A percentile compares a stretch with the other conserved stretches of the same genome.
These are phyloP conservation scores for Erpetoichthys calabaricus DNA, from an alignment of 2,797 vertebrate species.

Conservation along the genomic window DNA sequence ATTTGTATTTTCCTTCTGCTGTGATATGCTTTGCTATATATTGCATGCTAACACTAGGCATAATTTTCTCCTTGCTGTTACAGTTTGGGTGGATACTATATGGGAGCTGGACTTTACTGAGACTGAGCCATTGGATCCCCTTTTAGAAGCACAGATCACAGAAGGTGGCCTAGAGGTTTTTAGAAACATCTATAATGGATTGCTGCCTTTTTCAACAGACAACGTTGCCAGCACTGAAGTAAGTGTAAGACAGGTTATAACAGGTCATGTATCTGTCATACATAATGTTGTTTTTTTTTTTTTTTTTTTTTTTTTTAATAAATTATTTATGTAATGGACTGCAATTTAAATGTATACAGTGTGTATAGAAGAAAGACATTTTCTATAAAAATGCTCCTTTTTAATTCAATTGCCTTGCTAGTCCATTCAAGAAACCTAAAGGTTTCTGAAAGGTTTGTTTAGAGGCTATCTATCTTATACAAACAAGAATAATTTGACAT, in stretches of 20 bases:
- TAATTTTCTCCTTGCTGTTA: conserved; percentile 14
- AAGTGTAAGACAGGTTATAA: conserved; percentile 6
- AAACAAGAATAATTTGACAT: too few species aligned
- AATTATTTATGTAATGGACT: background rate
- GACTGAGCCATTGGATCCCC: conserved; percentile 45
- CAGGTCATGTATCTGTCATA: background rate
- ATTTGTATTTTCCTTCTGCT: background rate
- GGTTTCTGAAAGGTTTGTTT: too few species aligned
- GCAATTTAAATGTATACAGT: too few species aligned
- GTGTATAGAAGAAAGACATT: too few species aligned
- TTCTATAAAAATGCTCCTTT: too few species aligned
- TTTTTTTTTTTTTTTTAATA: conserved; percentile 1
- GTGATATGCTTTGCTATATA: background rate
- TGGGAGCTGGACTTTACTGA: conserved; percentile 83
- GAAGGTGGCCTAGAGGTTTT: conserved; percentile 41
- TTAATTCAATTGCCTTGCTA: too few species aligned
- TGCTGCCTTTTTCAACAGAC: conserved; percentile 37
- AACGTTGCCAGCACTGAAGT: conserved; percentile 25
- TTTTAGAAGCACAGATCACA: conserved; percentile 40
- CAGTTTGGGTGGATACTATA: conserved; percentile 65
- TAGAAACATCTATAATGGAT: conserved; percentile 36
- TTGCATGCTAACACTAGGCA: too few species aligned
- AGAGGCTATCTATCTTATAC: too few species aligned
- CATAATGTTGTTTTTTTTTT: too few species aligned
- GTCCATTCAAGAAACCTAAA: too few species aligned